Percentiles rank a stretch among this genome's conserved stretches.
Conservation (phyloP, 1,140 invertebrate species). For the Thalassaphorura encarpata region DNA sequence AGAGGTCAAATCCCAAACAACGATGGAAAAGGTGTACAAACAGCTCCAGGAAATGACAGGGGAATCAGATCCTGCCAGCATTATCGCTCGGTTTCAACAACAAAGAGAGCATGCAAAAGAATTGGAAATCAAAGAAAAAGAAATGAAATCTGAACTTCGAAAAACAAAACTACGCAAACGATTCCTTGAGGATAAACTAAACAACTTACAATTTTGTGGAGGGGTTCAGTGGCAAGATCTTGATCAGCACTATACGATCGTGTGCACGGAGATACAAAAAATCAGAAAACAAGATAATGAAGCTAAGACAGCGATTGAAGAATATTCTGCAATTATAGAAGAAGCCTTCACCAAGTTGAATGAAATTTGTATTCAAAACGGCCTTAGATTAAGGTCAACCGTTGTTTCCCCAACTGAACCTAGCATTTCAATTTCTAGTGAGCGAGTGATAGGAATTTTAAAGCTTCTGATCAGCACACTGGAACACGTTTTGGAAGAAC, state of each 20-base stretch:
- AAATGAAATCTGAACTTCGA: constrained; percentile 23
- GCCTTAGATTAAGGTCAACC: too few relatives aligned
- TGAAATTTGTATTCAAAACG: constrained; percentile 21
- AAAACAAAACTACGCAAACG: constrained; percentile 26
- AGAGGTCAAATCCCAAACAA: constrained; percentile 10
- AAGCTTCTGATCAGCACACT: constrained; percentile 12
- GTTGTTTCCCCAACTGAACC: too few relatives aligned
- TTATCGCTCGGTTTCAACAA: constrained; percentile 20
- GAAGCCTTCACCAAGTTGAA: constrained; percentile 21
- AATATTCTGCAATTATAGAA: constrained; percentile 18
- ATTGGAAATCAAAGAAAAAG: constrained; percentile 13
- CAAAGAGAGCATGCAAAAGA: constrained; percentile 24
- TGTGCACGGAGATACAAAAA: constrained; percentile 14
- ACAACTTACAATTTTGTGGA: constrained; percentile 27
- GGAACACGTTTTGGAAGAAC: too few relatives aligned
- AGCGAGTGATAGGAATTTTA: constrained; percentile 12
- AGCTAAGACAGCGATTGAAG: constrained; percentile 14
- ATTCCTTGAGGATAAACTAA: constrained; percentile 27
- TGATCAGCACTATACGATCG: constrained; percentile 8
- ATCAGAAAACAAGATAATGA: constrained; percentile 12
- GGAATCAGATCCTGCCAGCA: constrained; percentile 26
- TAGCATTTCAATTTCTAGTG: constrained; percentile 1
- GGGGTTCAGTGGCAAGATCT: constrained; percentile 25
- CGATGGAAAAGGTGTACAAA: constrained; percentile 24
- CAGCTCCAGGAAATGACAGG: constrained; percentile 23